Base-by-base conservation (phyloP, 2,113 vertebrate genomes). In the Semnornis frantzii region DNA sequence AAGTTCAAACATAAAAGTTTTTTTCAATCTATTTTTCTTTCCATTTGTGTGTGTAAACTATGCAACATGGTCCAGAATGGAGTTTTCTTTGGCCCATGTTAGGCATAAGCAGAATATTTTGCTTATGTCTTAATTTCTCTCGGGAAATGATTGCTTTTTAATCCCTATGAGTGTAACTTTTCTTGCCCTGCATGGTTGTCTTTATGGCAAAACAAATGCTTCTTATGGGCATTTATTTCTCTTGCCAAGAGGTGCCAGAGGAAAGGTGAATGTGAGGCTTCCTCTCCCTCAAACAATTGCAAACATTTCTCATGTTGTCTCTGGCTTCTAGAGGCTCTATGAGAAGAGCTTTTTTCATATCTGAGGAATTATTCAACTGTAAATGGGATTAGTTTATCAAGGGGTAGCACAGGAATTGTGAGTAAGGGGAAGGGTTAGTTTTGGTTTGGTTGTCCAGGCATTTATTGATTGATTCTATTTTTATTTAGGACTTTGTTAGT, bases 251-350 rank as follows among this genome's bases (percentile, higher is more conserved):
- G 87, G 75, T 87, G 60, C 82, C 79, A 68, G 50, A 94, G 89
- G 89, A 96, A 90, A 94, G 82, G 71, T 87, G 68, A 93, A 85
- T 64, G 25, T 83, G 58, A 93, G 24, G 85, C 58, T 94, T 96
- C 87, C 93, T 95, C 31, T 94, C 64, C 15, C 19, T 79, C 30
- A 79, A 82, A 89, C 84, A 89, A 62, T 95, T 89, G 79, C 60
- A 50, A 60, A 52, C 73, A 69, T 89, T 87, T 76, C 52, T 81
- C 5, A 2, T 69, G 85, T 79, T 70, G 42, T 60, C 46, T 87
- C 57, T 71, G 64, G 8, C 63, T 89, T 84, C 46, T 50, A 72
- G 74, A 42, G 57, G 15, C 19, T 76, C 3, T 6, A 9, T 85
- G 10, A 2, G 9, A 59, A 39, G 9, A 3, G 15, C 23, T 66